These are phyloP conservation scores for Pipra filicauda DNA, from an alignment of 2,113 vertebrate genomes.

Conservation along the genomic window DNA sequence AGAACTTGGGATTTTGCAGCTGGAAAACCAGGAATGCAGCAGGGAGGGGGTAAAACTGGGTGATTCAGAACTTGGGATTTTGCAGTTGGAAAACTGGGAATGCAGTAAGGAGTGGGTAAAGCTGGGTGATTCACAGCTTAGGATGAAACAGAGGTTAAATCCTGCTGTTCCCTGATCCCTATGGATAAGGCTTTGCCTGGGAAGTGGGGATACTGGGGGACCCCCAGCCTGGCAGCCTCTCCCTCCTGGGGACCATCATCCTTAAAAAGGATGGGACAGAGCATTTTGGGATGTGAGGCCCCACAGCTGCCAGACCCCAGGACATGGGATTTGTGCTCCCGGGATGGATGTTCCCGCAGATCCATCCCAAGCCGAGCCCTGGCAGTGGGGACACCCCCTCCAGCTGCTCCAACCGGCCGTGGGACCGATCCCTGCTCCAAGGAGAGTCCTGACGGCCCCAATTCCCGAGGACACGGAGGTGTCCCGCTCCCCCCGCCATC, in stretches of 20 bases:
- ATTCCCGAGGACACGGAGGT: fast-evolving
- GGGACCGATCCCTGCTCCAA: not conserved
- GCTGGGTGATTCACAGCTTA: not conserved
- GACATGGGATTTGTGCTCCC: fast-evolving
- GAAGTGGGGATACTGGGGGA: fast-evolving
- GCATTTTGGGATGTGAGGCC: fast-evolving
- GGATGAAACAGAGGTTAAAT: not conserved
- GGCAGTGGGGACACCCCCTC: fast-evolving
- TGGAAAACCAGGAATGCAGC: not conserved
- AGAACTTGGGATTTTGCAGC: not conserved
- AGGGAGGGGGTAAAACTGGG: not conserved
- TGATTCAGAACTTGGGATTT: not conserved
- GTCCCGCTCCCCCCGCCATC: fast-evolving
- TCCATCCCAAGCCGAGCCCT: not conserved
- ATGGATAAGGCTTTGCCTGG: not conserved
- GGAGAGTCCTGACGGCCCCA: not conserved
- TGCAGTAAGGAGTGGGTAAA: not conserved
- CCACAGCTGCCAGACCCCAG: not conserved
- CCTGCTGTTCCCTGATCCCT: not conserved
- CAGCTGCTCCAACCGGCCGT: fast-evolving
- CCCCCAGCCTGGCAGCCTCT: not conserved
- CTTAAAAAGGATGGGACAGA: not conserved
- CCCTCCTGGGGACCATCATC: not conserved
- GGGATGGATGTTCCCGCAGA: fast-evolving
- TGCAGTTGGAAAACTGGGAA: not conserved